Base-by-base conservation (phyloP, 2,888 invertebrate genomes). In the Vanessa cardui region DNA sequence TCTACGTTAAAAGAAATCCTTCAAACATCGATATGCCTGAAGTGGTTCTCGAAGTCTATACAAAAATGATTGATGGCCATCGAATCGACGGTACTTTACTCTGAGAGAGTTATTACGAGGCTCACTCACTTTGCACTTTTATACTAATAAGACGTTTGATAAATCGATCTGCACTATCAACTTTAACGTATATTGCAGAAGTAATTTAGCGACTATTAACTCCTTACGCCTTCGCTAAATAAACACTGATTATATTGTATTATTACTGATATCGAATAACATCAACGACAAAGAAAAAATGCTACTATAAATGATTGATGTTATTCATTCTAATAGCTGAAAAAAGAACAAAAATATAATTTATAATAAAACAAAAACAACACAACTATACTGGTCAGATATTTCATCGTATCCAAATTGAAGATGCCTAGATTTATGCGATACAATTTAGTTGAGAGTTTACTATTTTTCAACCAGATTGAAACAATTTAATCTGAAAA, bases 31-130 rank as follows among this genome's bases (percentile, higher is more conserved):
- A 69, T 69, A 67, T 64, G 56, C 20, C 46, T 60, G 46, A 64
- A 72, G 64, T 67, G 66, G 58, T 69, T 52, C 64, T 72, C 56
- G 64, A 67, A 64, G 69, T 72, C 56, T 72, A 60, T 69, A 69
- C 49, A 56, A 60, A 59, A 33, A 70, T 70, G 72, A 72, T 72
- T 72, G 72, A 72, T 72, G 58, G 60, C 70, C 67, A 65, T 70
- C 65, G 69, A 58, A 69, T 63, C 70, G 70, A 67, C 62, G 63
- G 20, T 62, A 47, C 66, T 72, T 45, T 67, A 67, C 31, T 16
- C 62, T 59, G 68, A 68, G 70, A 64, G 68, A 62, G 68, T 69
- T 69, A 65, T 69, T 69, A 62, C 39, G 59, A 21, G 67, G 60
- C 68, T 62, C 59, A 61, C 45, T 58, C 70, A 64, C 54, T 54